phyloP scores from a whole-genome alignment of 2,797 vertebrate species.

The Micrastur ruficollis region DNA sequence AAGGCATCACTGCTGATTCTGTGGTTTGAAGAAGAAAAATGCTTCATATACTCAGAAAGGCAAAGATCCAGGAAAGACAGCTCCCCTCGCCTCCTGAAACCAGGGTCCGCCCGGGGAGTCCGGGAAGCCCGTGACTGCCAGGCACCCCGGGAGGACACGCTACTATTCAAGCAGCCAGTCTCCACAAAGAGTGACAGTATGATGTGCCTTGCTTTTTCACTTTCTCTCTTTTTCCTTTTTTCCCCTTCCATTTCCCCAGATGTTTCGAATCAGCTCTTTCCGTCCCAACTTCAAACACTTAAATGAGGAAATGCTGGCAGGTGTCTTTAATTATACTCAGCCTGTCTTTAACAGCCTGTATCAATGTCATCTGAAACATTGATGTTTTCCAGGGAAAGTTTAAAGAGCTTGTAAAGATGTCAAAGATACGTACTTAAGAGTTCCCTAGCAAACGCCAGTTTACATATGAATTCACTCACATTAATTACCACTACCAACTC shows the following conservation, averaged over 20 bases:
- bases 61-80: neutral
- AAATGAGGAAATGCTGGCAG: neutral
- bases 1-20: neutral
- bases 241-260: neutral
- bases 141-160: fast-evolving
- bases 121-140: neutral
- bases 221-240: neutral
- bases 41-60: neutral
- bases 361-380: neutral
- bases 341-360: neutral
- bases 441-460: neutral
- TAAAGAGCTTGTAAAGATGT: constrained; percentile 8
- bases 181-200: neutral
- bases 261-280: neutral
- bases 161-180: neutral
- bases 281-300: neutral
- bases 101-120: fast-evolving
- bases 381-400: neutral
- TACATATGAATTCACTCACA: neutral
- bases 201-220: neutral
- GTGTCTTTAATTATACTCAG: neutral
- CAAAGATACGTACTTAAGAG: neutral
- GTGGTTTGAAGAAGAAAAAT: neutral
- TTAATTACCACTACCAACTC: neutral
- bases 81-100: neutral